These are phyloP conservation scores for Drosophila varians DNA, from an alignment of 1,140 invertebrate species.

Conservation along the genomic window DNA sequence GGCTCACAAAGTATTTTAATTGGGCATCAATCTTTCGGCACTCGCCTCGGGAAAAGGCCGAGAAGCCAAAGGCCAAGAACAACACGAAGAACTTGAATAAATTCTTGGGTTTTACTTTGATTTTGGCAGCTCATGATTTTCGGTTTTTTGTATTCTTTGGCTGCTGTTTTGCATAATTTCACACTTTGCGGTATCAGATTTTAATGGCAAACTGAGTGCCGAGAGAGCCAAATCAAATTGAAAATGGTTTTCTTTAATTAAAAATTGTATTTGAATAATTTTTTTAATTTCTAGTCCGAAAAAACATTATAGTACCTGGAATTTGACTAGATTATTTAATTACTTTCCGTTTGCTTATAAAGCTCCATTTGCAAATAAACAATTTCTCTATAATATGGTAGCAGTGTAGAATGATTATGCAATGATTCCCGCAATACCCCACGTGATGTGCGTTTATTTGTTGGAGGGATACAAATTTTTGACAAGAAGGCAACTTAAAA, in stretches of 20 bases:
- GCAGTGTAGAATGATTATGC: slow-evolving; percentile 16
- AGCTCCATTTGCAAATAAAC: slow-evolving; percentile 1
- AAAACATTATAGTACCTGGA: too few species aligned
- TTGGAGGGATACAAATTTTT: slow-evolving; percentile 16
- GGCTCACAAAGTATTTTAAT: slow-evolving; percentile 67
- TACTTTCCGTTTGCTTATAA: background rate
- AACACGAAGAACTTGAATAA: slow-evolving; percentile 30
- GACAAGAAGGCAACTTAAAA: slow-evolving; percentile 46
- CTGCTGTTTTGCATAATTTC: slow-evolving; percentile 60
- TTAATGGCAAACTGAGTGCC: slow-evolving; percentile 23
- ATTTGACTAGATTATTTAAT: background rate
- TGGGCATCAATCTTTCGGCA: slow-evolving; percentile 67
- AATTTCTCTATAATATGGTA: background rate
- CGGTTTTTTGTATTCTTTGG: slow-evolving; percentile 13
- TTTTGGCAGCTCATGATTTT: slow-evolving; percentile 20
- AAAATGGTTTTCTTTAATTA: slow-evolving; percentile 8
- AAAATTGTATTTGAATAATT: background rate
- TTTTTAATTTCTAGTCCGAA: background rate
- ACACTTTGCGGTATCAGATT: slow-evolving; percentile 50
- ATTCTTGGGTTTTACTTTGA: slow-evolving; percentile 32
- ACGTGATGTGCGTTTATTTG: slow-evolving; percentile 28
- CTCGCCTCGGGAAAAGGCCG: slow-evolving; percentile 10
- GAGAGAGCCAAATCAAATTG: slow-evolving; percentile 28
- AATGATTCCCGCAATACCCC: slow-evolving; percentile 11
- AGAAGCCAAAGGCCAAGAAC: slow-evolving; percentile 13